Evolutionary conservation across 2,797 vertebrate species (phyloP), one percentile per base, ranked within the genome.

Genomic region (Tokudaia tokunoshimensis): DNA sequence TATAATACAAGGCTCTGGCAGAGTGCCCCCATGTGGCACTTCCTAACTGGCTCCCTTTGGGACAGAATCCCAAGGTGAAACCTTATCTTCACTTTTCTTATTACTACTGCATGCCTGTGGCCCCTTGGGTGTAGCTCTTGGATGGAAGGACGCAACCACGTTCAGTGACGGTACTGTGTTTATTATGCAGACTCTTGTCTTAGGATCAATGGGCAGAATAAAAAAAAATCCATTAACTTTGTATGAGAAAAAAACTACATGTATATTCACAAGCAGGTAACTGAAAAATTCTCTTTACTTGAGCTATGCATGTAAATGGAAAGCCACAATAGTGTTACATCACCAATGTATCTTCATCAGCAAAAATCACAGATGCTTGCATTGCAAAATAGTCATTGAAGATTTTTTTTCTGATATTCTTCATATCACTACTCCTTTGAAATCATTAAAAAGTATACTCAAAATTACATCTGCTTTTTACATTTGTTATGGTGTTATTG

Each of bases 161-260:
- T 81, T 81, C n/a, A 78, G 41, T 41, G 72, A 55, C 13, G 70
- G 50, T 63, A 3, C 44, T 52, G 52, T 80, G 52, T 41, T 41
- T 41, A 44, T 85, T 70, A 75, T 41, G 57, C 41, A 24, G 78
- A 41, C 84, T 85, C n/a, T 92, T 47, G 31, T 74, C 84, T 59
- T 61, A 65, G 74, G 13, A 81, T 70, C 14, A 12, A 44, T 52
- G 41, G 63, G 55, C 24, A 80, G 88, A 94, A 87, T 44, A 4
- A 76, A 95, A 96, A 52, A 96, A 52, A 84, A 1, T 67, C 82
- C 8, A 34, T 82, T 81, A 79, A 93, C 82, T 14, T 24, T 92
- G 34, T 55, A 57, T 34, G 44, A 72, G 50, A 15, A 47, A 47
- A 63, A 57, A 52, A 70, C 4, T 55, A 15, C 15, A 61, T 41